Evolutionary conservation across 2,797 vertebrate species (phyloP).

Genomic region (Leontopithecus rosalia): DNA sequence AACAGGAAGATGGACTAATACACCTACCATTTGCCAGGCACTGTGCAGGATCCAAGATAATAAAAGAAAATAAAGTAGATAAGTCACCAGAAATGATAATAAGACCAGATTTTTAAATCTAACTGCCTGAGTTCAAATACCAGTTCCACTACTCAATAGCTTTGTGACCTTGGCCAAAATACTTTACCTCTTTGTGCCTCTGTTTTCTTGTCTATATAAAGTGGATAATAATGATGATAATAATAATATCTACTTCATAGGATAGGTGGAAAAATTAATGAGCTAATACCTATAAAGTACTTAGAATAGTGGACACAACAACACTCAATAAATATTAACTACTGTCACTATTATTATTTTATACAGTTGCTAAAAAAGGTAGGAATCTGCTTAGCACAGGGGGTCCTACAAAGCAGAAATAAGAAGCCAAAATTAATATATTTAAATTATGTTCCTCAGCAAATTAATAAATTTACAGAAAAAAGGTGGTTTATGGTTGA

Average conservation of each 20-base stretch:
- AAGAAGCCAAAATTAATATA: neutral
- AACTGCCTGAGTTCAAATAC: neutral
- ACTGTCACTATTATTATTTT: neutral
- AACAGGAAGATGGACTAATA: neutral
- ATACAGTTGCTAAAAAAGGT: neutral
- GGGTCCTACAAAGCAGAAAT: neutral
- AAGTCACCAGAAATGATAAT: neutral
- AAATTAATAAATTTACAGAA: conserved; percentile 1
- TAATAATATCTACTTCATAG: neutral
- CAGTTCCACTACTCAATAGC: neutral
- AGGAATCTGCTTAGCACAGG: neutral
- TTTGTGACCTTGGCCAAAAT: neutral
- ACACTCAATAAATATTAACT: neutral
- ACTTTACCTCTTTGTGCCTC: neutral
- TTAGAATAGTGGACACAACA: neutral
- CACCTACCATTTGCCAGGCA: neutral
- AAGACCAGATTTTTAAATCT: neutral
- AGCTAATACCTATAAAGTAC: neutral
- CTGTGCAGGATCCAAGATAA: neutral
- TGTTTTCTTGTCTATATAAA: neutral
- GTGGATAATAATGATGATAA: neutral
- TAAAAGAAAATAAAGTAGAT: neutral
- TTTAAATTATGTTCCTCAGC: neutral
- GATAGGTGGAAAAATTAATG: neutral
- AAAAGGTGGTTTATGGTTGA: neutral